A percentile compares a stretch with the other conserved stretches of the same genome.
Evolutionary conservation across 2,113 vertebrate species (phyloP).

Genomic region (Boleophthalmus pectinirostris): DNA sequence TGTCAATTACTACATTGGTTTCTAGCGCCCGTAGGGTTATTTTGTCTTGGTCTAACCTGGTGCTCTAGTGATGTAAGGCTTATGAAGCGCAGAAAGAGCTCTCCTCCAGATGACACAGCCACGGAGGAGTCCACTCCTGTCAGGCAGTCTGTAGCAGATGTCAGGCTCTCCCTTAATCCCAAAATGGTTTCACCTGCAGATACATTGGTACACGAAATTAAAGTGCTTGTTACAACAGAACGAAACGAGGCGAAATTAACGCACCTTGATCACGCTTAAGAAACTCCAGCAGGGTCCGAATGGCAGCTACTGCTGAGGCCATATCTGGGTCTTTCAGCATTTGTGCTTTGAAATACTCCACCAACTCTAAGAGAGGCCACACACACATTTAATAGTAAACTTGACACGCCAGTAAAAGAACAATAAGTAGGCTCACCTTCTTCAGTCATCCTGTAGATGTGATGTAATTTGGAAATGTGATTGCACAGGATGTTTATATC

Average conservation of each 20-base stretch:
- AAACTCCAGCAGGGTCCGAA: conserved; percentile 88
- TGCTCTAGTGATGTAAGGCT: conserved; percentile 93
- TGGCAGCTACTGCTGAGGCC: conserved; percentile 93
- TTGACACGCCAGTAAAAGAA: background rate
- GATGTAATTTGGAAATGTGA: background rate
- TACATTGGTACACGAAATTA: too few relatives aligned
- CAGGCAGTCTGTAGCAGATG: conserved; percentile 82
- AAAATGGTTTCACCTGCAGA: conserved; percentile 88
- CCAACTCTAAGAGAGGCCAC: conserved; percentile 78
- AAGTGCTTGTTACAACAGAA: background rate
- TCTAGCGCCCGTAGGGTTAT: too few relatives aligned
- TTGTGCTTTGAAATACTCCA: conserved; percentile 89
- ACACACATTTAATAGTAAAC: background rate
- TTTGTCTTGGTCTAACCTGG: conserved; percentile 71
- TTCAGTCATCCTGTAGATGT: conserved; percentile 63
- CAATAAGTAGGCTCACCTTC: conserved; percentile 53
- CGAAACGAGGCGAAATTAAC: background rate
- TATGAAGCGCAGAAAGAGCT: conserved; percentile 97
- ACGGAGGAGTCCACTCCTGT: conserved; percentile 91
- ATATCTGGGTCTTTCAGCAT: conserved; percentile 86
- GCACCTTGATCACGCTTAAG: conserved; percentile 88
- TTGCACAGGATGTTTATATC: background rate
- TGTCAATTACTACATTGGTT: background rate
- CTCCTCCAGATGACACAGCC: conserved; percentile 92
- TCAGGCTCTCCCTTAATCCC: conserved; percentile 91